phyloP scores from a whole-genome alignment of 2,888 invertebrate genomes.

The Hybos culiciformis region DNA sequence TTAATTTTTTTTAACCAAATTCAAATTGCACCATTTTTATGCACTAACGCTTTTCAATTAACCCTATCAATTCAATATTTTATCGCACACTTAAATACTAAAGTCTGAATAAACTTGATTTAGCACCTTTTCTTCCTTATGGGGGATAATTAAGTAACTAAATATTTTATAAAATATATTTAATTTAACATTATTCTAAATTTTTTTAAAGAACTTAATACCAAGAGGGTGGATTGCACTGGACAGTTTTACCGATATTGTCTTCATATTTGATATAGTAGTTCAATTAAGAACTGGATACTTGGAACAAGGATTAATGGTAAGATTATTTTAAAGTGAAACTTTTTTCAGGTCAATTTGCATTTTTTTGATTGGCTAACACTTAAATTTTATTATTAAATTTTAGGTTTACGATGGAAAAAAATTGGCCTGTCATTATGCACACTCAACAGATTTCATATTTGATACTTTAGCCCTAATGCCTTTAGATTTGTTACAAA shows the following conservation, averaged over 20 bases:
- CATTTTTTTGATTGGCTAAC: too few species aligned
- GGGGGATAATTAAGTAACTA: too few species aligned
- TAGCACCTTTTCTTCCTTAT: too few species aligned
- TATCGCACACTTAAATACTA: neutral
- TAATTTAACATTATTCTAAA: too few species aligned
- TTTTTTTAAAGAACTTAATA: slow-evolving; percentile 55
- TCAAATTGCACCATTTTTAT: too few species aligned
- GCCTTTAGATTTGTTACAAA: slow-evolving; percentile 77
- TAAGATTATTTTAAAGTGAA: slow-evolving; percentile 21
- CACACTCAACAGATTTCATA: slow-evolving; percentile 69
- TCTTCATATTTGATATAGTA: slow-evolving; percentile 76
- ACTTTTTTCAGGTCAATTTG: too few species aligned
- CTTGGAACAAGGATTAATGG: slow-evolving; percentile 87
- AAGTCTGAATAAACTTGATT: neutral
- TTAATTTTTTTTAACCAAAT: too few species aligned
- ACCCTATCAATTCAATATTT: too few species aligned
- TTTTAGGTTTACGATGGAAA: slow-evolving; percentile 69
- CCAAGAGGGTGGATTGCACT: slow-evolving; percentile 66
- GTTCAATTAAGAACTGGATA: slow-evolving; percentile 92
- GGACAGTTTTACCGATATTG: slow-evolving; percentile 74
- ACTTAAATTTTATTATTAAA: slow-evolving; percentile 3
- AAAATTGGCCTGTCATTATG: slow-evolving; percentile 80
- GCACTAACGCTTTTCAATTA: too few species aligned
- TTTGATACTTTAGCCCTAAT: slow-evolving; percentile 69
- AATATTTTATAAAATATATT: too few species aligned